Conservation (phyloP, 92 coral and sea anemone species). For the Chrysogorgia sp. region DNA sequence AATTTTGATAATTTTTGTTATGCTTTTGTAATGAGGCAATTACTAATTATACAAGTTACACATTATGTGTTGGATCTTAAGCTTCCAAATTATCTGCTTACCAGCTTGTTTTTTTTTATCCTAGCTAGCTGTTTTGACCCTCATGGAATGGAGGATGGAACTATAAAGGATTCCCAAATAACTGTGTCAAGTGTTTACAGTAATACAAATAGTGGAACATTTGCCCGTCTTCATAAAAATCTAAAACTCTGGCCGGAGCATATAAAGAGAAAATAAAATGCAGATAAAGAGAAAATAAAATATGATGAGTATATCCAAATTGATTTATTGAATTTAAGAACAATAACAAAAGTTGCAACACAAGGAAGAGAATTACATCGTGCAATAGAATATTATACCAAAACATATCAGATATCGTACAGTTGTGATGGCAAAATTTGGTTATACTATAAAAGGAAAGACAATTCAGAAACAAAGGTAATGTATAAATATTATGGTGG, state of each 20-base stretch:
- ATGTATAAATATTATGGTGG: neutral
- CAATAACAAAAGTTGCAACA: conserved; percentile 66
- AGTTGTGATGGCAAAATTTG: conserved; percentile 7
- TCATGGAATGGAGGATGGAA: conserved; percentile 74
- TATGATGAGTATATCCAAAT: conserved; percentile 67
- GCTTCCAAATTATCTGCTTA: no score
- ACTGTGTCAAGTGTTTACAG: conserved; percentile 57
- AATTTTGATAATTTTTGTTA: no score
- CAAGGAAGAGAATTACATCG: conserved; percentile 63
- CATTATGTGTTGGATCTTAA: no score
- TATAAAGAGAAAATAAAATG: conserved; percentile 61
- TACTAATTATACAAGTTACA: no score
- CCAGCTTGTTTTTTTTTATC: no score
- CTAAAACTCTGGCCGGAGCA: conserved; percentile 57
- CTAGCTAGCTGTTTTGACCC: conserved; percentile 31
- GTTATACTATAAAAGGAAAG: neutral
- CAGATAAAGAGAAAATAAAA: conserved; percentile 8
- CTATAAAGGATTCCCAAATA: conserved; percentile 67
- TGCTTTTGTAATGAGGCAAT: no score
- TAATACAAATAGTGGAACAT: conserved; percentile 5
- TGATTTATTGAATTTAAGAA: conserved; percentile 38
- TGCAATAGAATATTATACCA: conserved; percentile 61
- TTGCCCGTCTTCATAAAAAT: conserved; percentile 59
- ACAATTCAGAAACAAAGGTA: neutral
- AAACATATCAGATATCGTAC: conserved; percentile 57